A percentile compares a stretch with the other conserved stretches of the same genome.
phyloP scores from a whole-genome alignment of 1,140 invertebrate genomes.

The Listronotus bonariensis region DNA sequence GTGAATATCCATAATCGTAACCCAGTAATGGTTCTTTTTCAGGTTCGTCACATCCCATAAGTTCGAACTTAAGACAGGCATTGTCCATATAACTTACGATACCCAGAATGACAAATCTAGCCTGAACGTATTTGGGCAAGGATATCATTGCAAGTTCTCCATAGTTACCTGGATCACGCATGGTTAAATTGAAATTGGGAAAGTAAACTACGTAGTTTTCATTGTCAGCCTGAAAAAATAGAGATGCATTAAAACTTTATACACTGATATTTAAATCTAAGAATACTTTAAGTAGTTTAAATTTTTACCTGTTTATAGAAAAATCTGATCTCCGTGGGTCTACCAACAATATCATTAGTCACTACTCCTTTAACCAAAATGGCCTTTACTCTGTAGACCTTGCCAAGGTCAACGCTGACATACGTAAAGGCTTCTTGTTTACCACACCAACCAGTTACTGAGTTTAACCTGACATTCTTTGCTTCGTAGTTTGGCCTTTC shows the following conservation, averaged over 20 bases:
- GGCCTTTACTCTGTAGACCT: slow-evolving; percentile 87
- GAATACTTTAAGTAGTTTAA: not conserved
- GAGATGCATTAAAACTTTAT: not conserved
- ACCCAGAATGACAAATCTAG: slow-evolving; percentile 89
- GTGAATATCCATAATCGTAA: slow-evolving; percentile 92
- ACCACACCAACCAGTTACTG: slow-evolving; percentile 94
- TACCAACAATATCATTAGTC: slow-evolving; percentile 91
- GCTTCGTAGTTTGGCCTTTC: slow-evolving; percentile 91
- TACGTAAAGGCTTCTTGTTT: slow-evolving; percentile 95
- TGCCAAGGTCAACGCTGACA: slow-evolving; percentile 90
- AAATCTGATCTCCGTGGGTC: slow-evolving; percentile 93
- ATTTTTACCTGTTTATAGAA: slow-evolving; percentile 82
- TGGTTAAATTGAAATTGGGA: slow-evolving; percentile 93
- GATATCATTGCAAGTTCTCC: slow-evolving; percentile 95
- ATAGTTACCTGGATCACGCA: slow-evolving; percentile 91
- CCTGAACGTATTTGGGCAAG: slow-evolving; percentile 89
- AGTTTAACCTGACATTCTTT: slow-evolving; percentile 86
- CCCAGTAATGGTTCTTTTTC: slow-evolving; percentile 79
- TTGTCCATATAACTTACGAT: slow-evolving; percentile 97
- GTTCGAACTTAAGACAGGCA: slow-evolving; percentile 93
- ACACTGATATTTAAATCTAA: no score
- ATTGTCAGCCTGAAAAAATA: slow-evolving; percentile 65
- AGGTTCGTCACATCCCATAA: slow-evolving; percentile 93
- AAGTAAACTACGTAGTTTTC: slow-evolving; percentile 97
- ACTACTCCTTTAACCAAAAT: slow-evolving; percentile 93